Conservation (phyloP, 2,888 invertebrate genomes). For the Acleris holmiana region DNA sequence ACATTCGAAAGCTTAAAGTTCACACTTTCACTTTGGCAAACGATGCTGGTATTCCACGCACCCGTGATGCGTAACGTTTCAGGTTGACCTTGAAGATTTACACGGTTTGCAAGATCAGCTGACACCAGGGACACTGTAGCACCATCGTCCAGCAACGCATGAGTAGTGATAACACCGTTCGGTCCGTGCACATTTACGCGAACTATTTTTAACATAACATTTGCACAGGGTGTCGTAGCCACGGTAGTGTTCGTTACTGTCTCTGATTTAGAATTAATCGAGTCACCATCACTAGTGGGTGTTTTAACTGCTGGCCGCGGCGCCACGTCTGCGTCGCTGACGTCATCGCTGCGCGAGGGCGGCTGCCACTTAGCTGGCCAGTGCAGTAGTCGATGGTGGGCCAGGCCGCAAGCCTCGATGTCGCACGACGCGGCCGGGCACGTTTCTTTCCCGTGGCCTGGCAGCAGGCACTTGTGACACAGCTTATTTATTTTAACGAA, state of each 20-base stretch:
- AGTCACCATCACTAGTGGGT: too few relatives aligned
- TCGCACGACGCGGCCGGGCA: slow-evolving; percentile 1
- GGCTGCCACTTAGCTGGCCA: background rate
- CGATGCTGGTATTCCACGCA: background rate
- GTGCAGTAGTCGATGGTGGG: background rate
- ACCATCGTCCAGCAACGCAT: slow-evolving; percentile 11
- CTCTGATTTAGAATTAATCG: background rate
- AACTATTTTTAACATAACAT: background rate
- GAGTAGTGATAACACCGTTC: background rate
- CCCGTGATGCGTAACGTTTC: background rate
- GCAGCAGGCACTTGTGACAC: background rate
- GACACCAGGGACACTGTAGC: background rate
- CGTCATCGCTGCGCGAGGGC: background rate
- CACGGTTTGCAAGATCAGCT: background rate
- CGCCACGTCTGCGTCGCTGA: too few relatives aligned
- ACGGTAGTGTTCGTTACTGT: background rate
- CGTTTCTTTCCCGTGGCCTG: background rate
- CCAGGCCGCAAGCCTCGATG: background rate
- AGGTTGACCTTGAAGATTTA: background rate
- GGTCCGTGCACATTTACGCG: slow-evolving; percentile 3
- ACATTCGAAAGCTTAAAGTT: background rate
- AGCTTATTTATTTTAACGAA: slow-evolving; percentile 4
- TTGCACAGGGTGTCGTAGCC: background rate
- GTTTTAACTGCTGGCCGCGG: too few relatives aligned
- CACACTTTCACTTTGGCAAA: background rate